Base-by-base conservation (phyloP, 2,797 vertebrate genomes). In the Ambastaia sidthimunki region DNA sequence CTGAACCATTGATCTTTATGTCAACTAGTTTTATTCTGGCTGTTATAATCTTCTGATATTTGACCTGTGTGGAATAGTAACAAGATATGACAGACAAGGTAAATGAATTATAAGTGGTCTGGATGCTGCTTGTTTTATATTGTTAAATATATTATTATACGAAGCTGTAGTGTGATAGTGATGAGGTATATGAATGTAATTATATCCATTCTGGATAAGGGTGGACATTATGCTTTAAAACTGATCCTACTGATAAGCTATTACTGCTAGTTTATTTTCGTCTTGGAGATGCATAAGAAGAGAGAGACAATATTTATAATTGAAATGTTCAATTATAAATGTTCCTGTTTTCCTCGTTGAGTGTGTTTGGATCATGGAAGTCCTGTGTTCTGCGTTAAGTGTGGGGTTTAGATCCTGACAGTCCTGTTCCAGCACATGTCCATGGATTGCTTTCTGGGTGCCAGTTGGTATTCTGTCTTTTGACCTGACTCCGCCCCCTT, bases 11-110 rank as follows among this genome's bases (percentile, higher is more conserved):
- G 92, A 94, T 93, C 88, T 82, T 37, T 25, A 19, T 81, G 90
- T 91, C 88, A 85, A 88, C 87, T 81, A 85, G 83, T 89, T 91
- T 92, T 89, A 93, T 92, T 93, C 86, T 89, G 85, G 72, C 86
- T 86, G 88, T 90, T 92, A 91, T 93, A 92, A 92, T 90, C 88
- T 79, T 84, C 85, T 90, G 82, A 71, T 84, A 89, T 89, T 88
- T 91, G 89, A 85, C 80, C 82, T 85, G 87, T 85, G 86, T 85
- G 85, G 88, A 90, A 91, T 83, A 65, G 65, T 71, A 74, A 72
- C 71, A 54, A 71, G 80, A 74, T 65, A 80, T 37, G 85, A 79
- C 84, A 75, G 83, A 72, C 21, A 65, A 55, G 83, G 75, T 79
- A 88, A 91, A 91, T 89, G 87, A 88, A 87, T 88, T 89, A 84